Evolutionary conservation across 92 coral and sea anemone genomes (phyloP).

Genomic region (Parazoanthus darwini): DNA sequence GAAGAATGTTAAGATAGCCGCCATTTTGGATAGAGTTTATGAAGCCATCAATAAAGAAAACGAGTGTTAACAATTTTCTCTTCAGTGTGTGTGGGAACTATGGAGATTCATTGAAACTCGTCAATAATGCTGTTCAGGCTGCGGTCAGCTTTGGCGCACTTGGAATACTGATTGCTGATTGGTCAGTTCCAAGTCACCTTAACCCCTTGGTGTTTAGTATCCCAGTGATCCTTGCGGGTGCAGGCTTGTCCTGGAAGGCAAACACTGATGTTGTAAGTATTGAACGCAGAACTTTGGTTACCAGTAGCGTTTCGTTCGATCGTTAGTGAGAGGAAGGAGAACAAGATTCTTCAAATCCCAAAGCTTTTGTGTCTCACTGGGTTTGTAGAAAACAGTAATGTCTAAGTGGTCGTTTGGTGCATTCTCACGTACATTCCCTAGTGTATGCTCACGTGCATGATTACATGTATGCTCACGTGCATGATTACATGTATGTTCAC

Average conservation of each 20-base stretch:
- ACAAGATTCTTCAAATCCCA: neutral
- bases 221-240: slow-evolving; percentile 88
- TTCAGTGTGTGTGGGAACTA: slow-evolving; percentile 83
- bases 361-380: neutral
- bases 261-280: slow-evolving; percentile 69
- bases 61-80: neutral
- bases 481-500: too few relatives aligned
- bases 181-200: slow-evolving; percentile 96
- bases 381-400: neutral
- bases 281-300: too few relatives aligned
- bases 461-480: too few relatives aligned
- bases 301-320: too few relatives aligned
- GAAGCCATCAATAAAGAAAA: too few relatives aligned
- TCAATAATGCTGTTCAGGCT: slow-evolving; percentile 87
- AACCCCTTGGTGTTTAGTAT: slow-evolving; percentile 83
- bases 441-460: too few relatives aligned
- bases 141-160: slow-evolving; percentile 86
- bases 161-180: slow-evolving; percentile 91
- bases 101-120: slow-evolving; percentile 65
- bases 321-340: neutral
- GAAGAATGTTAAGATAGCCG: too few relatives aligned
- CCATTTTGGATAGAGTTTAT: too few relatives aligned
- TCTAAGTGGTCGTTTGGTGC: too few relatives aligned
- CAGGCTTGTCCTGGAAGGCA: slow-evolving; percentile 94
- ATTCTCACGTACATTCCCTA: too few relatives aligned